Evolutionary conservation across 2,113 vertebrate genomes (phyloP).

Genomic region (Mormyrus iriodes): DNA sequence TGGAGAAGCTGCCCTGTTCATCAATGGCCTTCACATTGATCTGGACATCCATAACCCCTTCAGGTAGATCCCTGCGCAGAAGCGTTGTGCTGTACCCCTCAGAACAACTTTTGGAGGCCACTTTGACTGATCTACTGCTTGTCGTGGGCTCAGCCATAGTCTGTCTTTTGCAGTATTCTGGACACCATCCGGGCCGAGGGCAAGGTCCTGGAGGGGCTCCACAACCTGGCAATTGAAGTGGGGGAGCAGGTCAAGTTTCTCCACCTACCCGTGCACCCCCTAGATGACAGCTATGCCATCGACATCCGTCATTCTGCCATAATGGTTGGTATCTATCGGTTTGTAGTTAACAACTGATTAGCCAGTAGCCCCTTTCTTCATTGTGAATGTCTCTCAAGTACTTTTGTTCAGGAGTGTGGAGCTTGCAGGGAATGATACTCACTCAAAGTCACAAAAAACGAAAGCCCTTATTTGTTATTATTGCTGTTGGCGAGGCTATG

Average conservation of each 20-base stretch:
- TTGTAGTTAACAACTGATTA: not conserved
- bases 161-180: constrained; percentile 54
- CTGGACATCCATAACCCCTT: constrained; percentile 80
- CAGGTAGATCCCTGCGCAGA: constrained; percentile 61
- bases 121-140: not conserved
- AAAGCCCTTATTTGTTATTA: not conserved
- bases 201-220: constrained; percentile 78
- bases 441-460: not conserved
- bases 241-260: constrained; percentile 69
- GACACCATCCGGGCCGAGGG: constrained; percentile 79
- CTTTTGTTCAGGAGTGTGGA: not conserved
- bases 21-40: constrained; percentile 86
- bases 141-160: not conserved
- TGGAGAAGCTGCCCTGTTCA: constrained; percentile 78
- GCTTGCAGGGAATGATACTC: not conserved
- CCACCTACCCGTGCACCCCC: constrained; percentile 60
- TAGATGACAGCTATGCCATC: constrained; percentile 69
- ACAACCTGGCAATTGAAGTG: constrained; percentile 74
- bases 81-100: too few species aligned
- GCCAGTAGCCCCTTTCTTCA: not conserved
- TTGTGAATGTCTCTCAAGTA: not conserved
- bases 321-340: constrained; percentile 62
- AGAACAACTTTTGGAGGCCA: not conserved
- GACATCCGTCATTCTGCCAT: constrained; percentile 85
- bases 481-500: not conserved